Evolutionary conservation across 2,888 invertebrate species (phyloP).

Genomic region (Lagria hirta): DNA sequence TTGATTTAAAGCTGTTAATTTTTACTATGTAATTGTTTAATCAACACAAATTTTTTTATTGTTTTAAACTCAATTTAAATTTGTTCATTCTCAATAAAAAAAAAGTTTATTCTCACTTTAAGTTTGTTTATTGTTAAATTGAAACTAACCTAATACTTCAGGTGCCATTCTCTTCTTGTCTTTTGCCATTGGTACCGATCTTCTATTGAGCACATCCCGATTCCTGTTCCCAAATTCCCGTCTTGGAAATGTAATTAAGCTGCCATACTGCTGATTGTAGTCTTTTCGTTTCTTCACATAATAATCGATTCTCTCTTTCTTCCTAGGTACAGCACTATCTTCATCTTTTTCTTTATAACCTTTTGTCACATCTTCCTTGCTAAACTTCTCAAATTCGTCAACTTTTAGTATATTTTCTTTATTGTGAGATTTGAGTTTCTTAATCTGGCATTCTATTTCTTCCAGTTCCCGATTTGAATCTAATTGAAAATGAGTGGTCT

Average conservation of each 20-base stretch:
- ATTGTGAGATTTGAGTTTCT: slow-evolving; percentile 45
- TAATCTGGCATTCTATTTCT: slow-evolving; percentile 43
- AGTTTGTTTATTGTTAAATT: too few species aligned
- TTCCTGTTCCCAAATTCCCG: slow-evolving; percentile 43
- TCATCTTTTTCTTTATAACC: slow-evolving; percentile 53
- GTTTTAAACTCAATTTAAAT: too few species aligned
- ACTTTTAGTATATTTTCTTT: slow-evolving; percentile 39
- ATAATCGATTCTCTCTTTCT: slow-evolving; percentile 58
- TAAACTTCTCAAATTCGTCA: slow-evolving; percentile 48
- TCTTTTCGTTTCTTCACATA: slow-evolving; percentile 50
- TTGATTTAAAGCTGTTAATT: too few species aligned
- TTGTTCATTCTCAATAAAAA: too few species aligned
- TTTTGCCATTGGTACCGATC: slow-evolving; percentile 49
- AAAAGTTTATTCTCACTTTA: too few species aligned
- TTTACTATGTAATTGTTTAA: too few species aligned
- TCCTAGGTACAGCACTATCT: slow-evolving; percentile 54
- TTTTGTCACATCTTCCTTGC: slow-evolving; percentile 51
- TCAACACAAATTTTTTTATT: too few species aligned
- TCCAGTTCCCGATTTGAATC: slow-evolving; percentile 49
- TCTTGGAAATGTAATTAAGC: slow-evolving; percentile 50
- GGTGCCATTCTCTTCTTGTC: slow-evolving; percentile 54
- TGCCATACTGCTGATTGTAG: slow-evolving; percentile 51
- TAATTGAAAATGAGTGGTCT: slow-evolving; percentile 24
- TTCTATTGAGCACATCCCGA: slow-evolving; percentile 47
- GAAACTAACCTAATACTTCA: slow-evolving; percentile 51